A percentile compares a stretch with the other conserved stretches of the same genome.
Evolutionary conservation across 2,888 invertebrate genomes (phyloP).

Genomic region (Psylliodes chrysocephalus): DNA sequence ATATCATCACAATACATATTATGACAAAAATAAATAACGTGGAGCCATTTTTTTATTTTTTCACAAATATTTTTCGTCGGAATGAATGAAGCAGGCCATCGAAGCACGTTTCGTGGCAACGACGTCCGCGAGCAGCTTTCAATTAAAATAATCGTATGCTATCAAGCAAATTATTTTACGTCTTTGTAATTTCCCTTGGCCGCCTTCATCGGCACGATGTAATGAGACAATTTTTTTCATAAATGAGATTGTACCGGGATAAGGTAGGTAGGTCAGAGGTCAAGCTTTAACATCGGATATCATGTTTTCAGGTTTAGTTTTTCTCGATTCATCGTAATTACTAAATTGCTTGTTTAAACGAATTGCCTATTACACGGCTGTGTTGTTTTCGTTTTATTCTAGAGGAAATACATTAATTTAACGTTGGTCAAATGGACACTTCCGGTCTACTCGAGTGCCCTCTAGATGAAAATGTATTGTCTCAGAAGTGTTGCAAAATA

Average conservation of each 20-base stretch:
- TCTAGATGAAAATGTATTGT: no score
- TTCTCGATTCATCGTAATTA: background rate
- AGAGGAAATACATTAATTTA: no score
- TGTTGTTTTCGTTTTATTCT: no score
- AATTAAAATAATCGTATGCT: conserved; percentile 11
- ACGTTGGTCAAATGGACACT: no score
- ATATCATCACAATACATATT: no score
- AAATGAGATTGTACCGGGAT: background rate
- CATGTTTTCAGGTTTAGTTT: background rate
- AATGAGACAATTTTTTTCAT: conserved; percentile 19
- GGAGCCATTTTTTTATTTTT: no score
- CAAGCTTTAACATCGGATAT: background rate
- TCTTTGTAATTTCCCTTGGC: conserved; percentile 13
- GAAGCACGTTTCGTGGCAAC: background rate
- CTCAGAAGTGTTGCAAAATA: no score
- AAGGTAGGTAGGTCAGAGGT: background rate
- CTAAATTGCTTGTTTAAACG: background rate
- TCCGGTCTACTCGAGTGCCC: no score
- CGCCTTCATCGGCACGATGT: conserved; percentile 16
- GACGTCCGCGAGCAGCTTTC: conserved; percentile 6
- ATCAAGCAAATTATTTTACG: conserved; percentile 10
- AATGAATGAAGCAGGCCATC: background rate
- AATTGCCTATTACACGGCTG: no score
- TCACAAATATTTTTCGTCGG: no score
- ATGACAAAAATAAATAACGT: no score